phyloP scores from a whole-genome alignment of 2,888 invertebrate species.

The Dolichopus griseipennis region DNA sequence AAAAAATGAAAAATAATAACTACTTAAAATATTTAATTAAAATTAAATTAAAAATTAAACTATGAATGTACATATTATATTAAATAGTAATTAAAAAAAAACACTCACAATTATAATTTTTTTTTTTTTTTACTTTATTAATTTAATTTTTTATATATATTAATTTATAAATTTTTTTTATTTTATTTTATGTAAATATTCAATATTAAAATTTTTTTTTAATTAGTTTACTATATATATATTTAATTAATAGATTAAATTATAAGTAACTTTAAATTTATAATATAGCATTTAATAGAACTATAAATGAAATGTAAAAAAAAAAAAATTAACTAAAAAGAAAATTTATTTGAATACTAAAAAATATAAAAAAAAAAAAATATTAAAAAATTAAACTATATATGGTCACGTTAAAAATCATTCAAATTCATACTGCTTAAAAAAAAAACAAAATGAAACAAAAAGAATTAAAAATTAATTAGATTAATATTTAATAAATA shows the following conservation, averaged over 20 bases:
- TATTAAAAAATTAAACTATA: neutral
- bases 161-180: too few species aligned
- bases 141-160: too few species aligned
- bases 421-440: neutral
- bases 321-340: neutral
- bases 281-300: conserved; percentile 6
- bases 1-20: too few species aligned
- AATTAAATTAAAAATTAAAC: too few species aligned
- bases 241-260: neutral
- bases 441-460: neutral
- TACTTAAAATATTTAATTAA: too few species aligned
- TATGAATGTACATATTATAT: too few species aligned
- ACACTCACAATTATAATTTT: too few species aligned
- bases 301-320: neutral
- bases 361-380: neutral
- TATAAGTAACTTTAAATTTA: neutral
- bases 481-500: neutral
- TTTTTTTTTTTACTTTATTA: too few species aligned
- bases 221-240: neutral
- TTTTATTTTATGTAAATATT: too few species aligned
- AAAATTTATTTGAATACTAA: neutral
- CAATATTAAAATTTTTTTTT: neutral
- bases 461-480: neutral
- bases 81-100: too few species aligned
- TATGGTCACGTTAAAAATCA: too few species aligned